Evolutionary conservation across 2,797 vertebrate genomes (phyloP).

Genomic region (Falco rusticolus): DNA sequence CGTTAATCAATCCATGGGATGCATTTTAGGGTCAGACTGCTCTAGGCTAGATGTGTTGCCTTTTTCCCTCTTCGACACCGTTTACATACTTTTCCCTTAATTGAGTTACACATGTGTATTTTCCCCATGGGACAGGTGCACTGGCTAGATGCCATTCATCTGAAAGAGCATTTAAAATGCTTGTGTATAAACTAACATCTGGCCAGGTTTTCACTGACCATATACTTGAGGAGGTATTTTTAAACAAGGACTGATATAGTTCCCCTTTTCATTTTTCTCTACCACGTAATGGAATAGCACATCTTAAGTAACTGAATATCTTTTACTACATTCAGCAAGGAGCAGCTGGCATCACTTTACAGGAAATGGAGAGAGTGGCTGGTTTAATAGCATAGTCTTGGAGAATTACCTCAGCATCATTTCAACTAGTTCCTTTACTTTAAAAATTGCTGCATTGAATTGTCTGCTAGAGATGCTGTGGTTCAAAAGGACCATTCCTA

Average conservation of each 20-base stretch:
- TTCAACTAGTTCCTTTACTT: background rate
- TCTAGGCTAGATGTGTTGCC: background rate
- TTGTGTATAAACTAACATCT: background rate
- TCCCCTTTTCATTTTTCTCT: background rate
- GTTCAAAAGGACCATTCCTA: background rate
- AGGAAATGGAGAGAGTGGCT: slow-evolving; percentile 13
- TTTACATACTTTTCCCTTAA: slow-evolving; percentile 15
- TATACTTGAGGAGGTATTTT: background rate
- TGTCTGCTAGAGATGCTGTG: background rate
- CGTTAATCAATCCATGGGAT: background rate
- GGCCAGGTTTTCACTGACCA: background rate
- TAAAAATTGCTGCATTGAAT: background rate
- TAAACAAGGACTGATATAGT: background rate
- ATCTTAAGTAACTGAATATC: background rate
- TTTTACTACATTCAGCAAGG: background rate
- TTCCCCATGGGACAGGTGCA: background rate
- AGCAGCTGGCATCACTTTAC: background rate
- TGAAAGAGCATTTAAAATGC: background rate
- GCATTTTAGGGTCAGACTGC: background rate
- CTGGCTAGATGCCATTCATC: background rate
- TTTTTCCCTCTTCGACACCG: background rate
- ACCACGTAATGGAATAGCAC: background rate
- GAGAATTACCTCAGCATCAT: background rate
- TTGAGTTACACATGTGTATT: background rate
- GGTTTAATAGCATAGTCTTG: background rate